Evolutionary conservation across 2,113 vertebrate genomes (phyloP).

Genomic region (Mirounga angustirostris): DNA sequence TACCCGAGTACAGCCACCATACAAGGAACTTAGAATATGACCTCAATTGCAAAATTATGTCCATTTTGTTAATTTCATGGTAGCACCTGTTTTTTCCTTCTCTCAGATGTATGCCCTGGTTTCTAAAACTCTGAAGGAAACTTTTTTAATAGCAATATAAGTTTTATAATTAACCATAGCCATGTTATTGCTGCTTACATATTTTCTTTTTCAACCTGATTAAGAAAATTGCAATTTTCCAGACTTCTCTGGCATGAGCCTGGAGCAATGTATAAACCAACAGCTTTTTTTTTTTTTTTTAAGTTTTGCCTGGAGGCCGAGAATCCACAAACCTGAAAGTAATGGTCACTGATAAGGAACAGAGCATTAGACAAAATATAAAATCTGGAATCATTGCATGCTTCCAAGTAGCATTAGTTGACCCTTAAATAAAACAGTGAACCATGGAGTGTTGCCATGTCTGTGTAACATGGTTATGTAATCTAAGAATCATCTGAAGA

Average conservation of each 20-base stretch:
- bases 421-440: not conserved
- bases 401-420: not conserved
- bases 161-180: constrained; percentile 49
- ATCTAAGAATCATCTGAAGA: not conserved
- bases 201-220: constrained; percentile 39
- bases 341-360: constrained; percentile 12
- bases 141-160: not conserved
- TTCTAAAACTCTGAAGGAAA: constrained; percentile 60
- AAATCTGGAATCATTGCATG: not conserved
- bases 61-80: constrained; percentile 1
- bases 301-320: not conserved
- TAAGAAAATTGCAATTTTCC: constrained; percentile 45
- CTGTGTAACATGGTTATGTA: not conserved
- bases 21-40: not conserved
- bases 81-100: not conserved
- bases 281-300: not conserved
- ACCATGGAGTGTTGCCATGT: not conserved
- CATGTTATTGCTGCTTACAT: constrained; percentile 24
- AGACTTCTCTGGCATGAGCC: not conserved
- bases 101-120: not conserved
- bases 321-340: constrained; percentile 35
- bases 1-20: not conserved
- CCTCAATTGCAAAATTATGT: constrained; percentile 13
- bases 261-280: not conserved
- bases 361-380: constrained; percentile 6